These are phyloP conservation scores for Eira barbara DNA, from an alignment of 2,113 vertebrate genomes.

Conservation along the genomic window DNA sequence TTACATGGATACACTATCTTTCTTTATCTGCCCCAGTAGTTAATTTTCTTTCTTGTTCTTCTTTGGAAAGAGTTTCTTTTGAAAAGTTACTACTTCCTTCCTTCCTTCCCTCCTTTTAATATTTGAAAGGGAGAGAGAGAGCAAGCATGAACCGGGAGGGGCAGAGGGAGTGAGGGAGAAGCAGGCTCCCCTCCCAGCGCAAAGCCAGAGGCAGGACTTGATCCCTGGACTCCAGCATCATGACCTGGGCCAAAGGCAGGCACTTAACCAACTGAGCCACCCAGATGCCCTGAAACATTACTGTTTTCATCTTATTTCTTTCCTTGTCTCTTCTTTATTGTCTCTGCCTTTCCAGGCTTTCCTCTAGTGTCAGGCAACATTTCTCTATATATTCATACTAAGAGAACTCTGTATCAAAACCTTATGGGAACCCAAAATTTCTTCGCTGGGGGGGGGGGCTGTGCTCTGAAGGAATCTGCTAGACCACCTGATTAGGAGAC, in stretches of 20 bases:
- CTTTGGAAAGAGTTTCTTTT: background rate
- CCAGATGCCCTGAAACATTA: background rate
- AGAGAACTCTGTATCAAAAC: background rate
- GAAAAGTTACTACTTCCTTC: background rate
- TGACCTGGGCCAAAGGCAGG: background rate
- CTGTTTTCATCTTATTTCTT: background rate
- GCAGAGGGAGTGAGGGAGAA: background rate
- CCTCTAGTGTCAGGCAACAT: background rate
- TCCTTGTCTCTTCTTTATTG: background rate
- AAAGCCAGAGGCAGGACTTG: background rate
- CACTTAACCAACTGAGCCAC: background rate
- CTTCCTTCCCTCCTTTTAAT: background rate
- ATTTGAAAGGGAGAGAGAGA: no score
- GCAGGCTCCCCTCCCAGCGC: background rate
- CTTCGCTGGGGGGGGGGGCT: background rate
- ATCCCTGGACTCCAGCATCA: background rate
- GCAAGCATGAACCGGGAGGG: background rate
- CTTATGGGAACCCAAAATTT: background rate
- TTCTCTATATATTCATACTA: background rate
- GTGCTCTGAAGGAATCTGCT: background rate
- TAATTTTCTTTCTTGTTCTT: background rate
- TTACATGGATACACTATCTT: background rate
- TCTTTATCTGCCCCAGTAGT: background rate
- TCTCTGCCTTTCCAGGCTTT: background rate
- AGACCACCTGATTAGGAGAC: background rate